A percentile compares a stretch with the other conserved stretches of the same genome.
Conservation (phyloP, 2,888 invertebrate species). For the Phyllotreta cruciferae region DNA sequence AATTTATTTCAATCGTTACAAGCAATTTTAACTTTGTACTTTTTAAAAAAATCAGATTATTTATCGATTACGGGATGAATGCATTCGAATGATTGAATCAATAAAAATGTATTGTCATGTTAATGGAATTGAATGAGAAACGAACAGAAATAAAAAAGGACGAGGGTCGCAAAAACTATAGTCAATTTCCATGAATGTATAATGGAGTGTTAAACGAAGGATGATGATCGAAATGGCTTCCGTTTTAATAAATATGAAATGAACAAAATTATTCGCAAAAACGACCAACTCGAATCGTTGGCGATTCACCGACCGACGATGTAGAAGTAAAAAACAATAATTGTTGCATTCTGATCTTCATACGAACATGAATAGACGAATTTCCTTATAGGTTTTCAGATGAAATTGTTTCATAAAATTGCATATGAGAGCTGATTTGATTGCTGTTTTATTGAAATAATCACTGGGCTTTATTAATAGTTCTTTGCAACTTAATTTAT, state of each 20-base stretch:
- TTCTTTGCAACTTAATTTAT: too few relatives aligned
- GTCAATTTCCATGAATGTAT: conserved; percentile 24
- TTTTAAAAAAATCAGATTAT: too few relatives aligned
- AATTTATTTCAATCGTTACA: too few relatives aligned
- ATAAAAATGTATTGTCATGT: conserved; percentile 15
- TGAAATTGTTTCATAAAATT: neutral
- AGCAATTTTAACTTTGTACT: too few relatives aligned
- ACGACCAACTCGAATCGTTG: conserved; percentile 20
- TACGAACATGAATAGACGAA: too few relatives aligned
- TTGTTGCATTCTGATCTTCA: too few relatives aligned
- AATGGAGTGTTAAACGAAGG: conserved; percentile 19
- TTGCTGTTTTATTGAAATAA: neutral
- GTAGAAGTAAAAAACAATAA: neutral
- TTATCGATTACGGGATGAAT: too few relatives aligned
- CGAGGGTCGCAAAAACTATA: conserved; percentile 3
- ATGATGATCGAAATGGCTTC: conserved; percentile 23
- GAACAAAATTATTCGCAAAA: conserved; percentile 9
- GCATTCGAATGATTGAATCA: conserved; percentile 3
- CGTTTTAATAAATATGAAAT: conserved; percentile 20
- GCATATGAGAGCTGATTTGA: conserved; percentile 1
- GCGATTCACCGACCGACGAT: conserved; percentile 12
- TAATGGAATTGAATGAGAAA: conserved; percentile 15
- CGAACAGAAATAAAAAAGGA: conserved; percentile 11
- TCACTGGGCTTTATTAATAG: too few relatives aligned
- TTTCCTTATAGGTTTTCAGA: too few relatives aligned